Conservation (phyloP, 92 coral and sea anemone species). For the Porites rus region DNA sequence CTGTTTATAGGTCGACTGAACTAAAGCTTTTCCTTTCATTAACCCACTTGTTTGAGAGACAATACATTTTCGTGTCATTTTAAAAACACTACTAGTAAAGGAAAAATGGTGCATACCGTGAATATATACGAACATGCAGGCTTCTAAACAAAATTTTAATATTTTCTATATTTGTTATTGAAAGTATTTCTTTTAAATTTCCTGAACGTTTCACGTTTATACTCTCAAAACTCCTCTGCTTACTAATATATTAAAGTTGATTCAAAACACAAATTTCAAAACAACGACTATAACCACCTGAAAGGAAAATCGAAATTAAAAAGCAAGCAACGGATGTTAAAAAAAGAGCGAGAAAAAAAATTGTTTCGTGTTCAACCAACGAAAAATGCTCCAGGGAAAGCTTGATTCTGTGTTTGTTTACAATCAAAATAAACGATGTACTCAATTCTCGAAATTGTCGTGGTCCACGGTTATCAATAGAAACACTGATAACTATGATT, state of each 20-base stretch:
- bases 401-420: not conserved
- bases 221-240: too few relatives aligned
- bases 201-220: too few relatives aligned
- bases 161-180: too few relatives aligned
- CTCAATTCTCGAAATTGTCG: not conserved
- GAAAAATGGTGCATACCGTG: too few relatives aligned
- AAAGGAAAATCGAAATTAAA: not conserved
- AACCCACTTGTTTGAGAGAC: not conserved
- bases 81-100: too few relatives aligned
- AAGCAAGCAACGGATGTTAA: not conserved
- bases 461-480: not conserved
- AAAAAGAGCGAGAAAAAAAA: not conserved
- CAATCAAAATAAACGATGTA: too few relatives aligned
- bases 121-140: too few relatives aligned
- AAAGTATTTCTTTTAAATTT: too few relatives aligned
- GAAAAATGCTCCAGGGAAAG: not conserved
- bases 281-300: not conserved
- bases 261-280: not conserved
- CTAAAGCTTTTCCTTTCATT: not conserved
- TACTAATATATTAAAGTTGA: not conserved
- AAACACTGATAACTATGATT: not conserved
- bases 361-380: too few relatives aligned
- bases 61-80: not conserved
- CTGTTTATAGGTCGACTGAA: not conserved
- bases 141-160: too few relatives aligned